Evolutionary conservation across 1,140 invertebrate species (phyloP).

Genomic region (Drosophila busckii): DNA sequence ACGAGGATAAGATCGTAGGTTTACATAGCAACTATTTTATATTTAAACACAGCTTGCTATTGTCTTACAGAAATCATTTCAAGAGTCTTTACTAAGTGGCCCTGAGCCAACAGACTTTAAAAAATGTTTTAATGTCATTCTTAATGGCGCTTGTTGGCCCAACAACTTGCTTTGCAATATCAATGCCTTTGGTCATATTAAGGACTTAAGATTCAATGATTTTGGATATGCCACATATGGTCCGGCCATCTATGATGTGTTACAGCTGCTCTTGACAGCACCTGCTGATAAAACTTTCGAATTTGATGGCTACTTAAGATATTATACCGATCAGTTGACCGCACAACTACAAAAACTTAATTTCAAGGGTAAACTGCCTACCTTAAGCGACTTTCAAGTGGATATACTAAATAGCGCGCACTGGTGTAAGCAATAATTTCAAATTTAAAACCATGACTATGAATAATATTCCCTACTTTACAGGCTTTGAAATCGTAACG

Average conservation of each 20-base stretch:
- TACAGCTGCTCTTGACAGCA: slow-evolving; percentile 40
- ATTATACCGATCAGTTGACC: slow-evolving; percentile 38
- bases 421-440: slow-evolving; percentile 36
- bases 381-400: slow-evolving; percentile 51
- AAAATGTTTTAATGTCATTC: slow-evolving; percentile 44
- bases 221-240: slow-evolving; percentile 33
- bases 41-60: not conserved
- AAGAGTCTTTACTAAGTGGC: slow-evolving; percentile 14
- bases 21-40: not conserved
- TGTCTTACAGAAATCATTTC: slow-evolving; percentile 44
- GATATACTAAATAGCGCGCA: slow-evolving; percentile 43
- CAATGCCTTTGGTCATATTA: slow-evolving; percentile 48
- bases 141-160: slow-evolving; percentile 39
- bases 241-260: slow-evolving; percentile 37
- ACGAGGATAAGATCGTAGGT: slow-evolving; percentile 61
- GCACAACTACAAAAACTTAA: slow-evolving; percentile 27
- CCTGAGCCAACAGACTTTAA: slow-evolving; percentile 2
- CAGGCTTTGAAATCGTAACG: slow-evolving; percentile 38
- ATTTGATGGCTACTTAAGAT: slow-evolving; percentile 44
- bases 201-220: slow-evolving; percentile 43
- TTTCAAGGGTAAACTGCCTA: slow-evolving; percentile 40
- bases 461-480: not conserved
- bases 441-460: not conserved
- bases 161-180: slow-evolving; percentile 40
- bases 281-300: slow-evolving; percentile 38